These are phyloP conservation scores for Saguinus midas DNA, from an alignment of 2,113 vertebrate genomes.

Conservation along the genomic window DNA sequence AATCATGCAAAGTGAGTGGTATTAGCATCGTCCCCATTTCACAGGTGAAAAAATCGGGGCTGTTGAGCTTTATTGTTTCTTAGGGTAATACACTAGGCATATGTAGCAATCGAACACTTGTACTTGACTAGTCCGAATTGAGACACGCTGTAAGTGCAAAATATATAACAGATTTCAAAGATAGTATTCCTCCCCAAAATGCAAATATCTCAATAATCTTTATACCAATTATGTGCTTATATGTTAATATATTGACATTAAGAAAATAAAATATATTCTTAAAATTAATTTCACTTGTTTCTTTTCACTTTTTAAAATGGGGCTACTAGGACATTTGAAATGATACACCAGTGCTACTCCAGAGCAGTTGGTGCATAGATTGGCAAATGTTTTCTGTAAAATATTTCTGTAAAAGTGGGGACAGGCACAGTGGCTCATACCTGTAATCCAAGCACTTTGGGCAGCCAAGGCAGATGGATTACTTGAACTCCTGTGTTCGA, in stretches of 20 bases:
- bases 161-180: not conserved
- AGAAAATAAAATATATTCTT: slow-evolving; percentile 12
- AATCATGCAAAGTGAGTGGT: not conserved
- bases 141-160: not conserved
- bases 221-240: not conserved
- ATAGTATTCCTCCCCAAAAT: not conserved
- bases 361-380: not conserved
- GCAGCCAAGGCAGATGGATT: not conserved
- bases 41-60: not conserved
- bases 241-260: not conserved
- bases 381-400: not conserved
- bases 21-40: not conserved
- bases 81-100: not conserved
- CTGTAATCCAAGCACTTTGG: not conserved
- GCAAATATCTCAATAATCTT: not conserved
- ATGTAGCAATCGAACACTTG: not conserved
- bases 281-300: not conserved
- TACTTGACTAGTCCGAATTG: not conserved
- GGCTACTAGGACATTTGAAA: not conserved
- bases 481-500: not conserved
- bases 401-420: not conserved
- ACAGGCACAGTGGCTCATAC: not conserved
- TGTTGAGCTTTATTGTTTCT: not conserved
- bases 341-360: not conserved
- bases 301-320: not conserved